Evolutionary conservation across 2,888 invertebrate species (phyloP), one percentile per base, ranked within the genome.

Genomic region (Adela reaumurella): DNA sequence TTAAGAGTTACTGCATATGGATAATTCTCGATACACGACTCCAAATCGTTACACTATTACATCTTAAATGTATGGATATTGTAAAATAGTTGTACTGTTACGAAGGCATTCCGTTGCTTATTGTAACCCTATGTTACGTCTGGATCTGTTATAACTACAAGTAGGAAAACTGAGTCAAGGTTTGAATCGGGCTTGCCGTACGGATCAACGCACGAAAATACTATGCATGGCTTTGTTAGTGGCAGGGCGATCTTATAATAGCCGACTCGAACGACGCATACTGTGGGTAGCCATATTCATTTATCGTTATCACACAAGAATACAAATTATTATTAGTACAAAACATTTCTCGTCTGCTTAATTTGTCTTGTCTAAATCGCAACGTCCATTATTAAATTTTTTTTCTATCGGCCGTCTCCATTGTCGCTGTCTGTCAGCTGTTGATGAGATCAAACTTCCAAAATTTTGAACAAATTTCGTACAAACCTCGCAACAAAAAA

Each of bases 71-170:
- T 35, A 35, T 35, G 67, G 70, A 68, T 78, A 78, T 76, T 74
- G 74, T 64, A 62, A 45, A 51, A 69, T 66, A 74, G 66, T 80
- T 79, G 80, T 80, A 80, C 80, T 80, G 79, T 74, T 59, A 61
- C 59, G 65, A 80, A 80, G 79, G 80, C 79, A 79, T 77, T 64
- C 72, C 74, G 79, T 79, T 79, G 63, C 63, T 69, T 65, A 61
- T 14, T 35, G 35, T 35, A 35, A 35, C 11, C 35, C 14, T 35
- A 35, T 24, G 24, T 24, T 24, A 24, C 24, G 24, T 24, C 24
- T 24, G 24, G 4, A 24, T 8, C 5, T 24, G 24, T 24, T 24
- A 24, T 24, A 24, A 24, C n/a, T n/a, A n/a, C n/a, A 24, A 6
- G 24, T 24, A 8, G 4, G 5, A 24, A 24, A 24, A 24, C 24